These are phyloP conservation scores for Chitala chitala DNA, from an alignment of 2,113 vertebrate genomes.

Conservation along the genomic window DNA sequence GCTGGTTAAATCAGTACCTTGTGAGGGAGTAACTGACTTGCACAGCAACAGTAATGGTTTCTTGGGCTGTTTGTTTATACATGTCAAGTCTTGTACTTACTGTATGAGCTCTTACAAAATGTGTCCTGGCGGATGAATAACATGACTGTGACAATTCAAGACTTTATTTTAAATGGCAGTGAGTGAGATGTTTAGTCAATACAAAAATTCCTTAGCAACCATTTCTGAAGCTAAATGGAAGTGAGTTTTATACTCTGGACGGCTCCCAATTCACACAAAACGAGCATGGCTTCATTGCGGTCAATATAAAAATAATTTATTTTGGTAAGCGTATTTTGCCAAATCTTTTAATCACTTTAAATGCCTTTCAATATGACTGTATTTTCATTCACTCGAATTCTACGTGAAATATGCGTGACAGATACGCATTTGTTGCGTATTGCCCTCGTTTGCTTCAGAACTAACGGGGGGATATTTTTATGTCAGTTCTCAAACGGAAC, in stretches of 20 bases:
- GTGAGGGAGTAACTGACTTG: constrained; percentile 27
- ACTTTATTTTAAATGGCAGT: constrained; percentile 38
- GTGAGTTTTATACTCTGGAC: constrained; percentile 42
- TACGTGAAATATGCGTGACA: constrained; percentile 40
- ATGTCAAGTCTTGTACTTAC: constrained; percentile 43
- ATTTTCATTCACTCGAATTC: constrained; percentile 31
- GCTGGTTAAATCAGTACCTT: not conserved
- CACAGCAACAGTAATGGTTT: constrained; percentile 39
- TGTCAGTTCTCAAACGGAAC: constrained; percentile 23
- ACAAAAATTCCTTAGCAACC: constrained; percentile 42
- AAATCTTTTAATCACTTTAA: constrained; percentile 48
- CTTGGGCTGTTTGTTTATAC: constrained; percentile 44
- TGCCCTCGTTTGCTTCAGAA: constrained; percentile 38
- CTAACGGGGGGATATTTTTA: constrained; percentile 28
- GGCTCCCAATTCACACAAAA: constrained; percentile 34
- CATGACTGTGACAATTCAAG: constrained; percentile 32
- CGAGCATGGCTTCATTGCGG: constrained; percentile 36
- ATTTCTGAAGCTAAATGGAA: constrained; percentile 45
- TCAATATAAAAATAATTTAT: constrained; percentile 51
- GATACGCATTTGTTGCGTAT: constrained; percentile 34
- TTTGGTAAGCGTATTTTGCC: constrained; percentile 36
- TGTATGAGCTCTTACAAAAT: constrained; percentile 38
- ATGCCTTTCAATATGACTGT: constrained; percentile 33
- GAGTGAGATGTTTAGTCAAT: constrained; percentile 46
- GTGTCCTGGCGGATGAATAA: constrained; percentile 33